These are phyloP conservation scores for Chaetogeoica ovagalla DNA, from an alignment of 2,888 invertebrate species.

Conservation along the genomic window DNA sequence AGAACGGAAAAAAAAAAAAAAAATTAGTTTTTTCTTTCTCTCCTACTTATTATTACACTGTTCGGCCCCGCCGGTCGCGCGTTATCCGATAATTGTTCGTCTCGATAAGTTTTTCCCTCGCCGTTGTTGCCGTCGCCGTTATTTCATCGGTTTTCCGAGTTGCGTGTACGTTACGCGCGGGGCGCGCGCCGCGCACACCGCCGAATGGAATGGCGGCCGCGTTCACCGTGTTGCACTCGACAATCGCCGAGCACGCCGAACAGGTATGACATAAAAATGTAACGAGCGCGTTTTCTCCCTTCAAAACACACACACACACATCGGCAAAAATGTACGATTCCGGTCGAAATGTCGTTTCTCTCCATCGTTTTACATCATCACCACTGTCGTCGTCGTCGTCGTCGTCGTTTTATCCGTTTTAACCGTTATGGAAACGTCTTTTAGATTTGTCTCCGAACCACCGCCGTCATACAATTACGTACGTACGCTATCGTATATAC, in stretches of 20 bases:
- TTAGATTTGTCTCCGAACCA: constrained; percentile 10
- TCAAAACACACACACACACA: too few relatives aligned
- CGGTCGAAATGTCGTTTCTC: neutral
- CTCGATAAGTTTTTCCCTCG: too few relatives aligned
- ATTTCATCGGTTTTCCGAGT: too few relatives aligned
- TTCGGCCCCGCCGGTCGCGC: too few relatives aligned
- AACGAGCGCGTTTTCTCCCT: too few relatives aligned
- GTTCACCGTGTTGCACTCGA: constrained; percentile 47
- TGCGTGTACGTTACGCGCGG: neutral
- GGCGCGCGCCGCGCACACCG: neutral
- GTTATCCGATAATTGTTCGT: too few relatives aligned
- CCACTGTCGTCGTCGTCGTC: neutral
- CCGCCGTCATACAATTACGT: neutral
- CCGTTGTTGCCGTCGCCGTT: too few relatives aligned
- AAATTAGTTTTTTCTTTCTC: too few relatives aligned
- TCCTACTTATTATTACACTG: too few relatives aligned
- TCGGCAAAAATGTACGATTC: too few relatives aligned
- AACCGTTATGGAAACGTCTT: constrained; percentile 18
- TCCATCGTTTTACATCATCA: neutral
- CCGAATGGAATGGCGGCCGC: constrained; percentile 47
- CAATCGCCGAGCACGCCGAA: constrained; percentile 39
- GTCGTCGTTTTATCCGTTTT: neutral
- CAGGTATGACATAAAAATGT: constrained; percentile 44
- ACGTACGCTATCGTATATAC: neutral
- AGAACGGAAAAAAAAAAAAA: too few relatives aligned